Evolutionary conservation across 2,113 vertebrate genomes (phyloP).

Genomic region (Mirounga angustirostris): DNA sequence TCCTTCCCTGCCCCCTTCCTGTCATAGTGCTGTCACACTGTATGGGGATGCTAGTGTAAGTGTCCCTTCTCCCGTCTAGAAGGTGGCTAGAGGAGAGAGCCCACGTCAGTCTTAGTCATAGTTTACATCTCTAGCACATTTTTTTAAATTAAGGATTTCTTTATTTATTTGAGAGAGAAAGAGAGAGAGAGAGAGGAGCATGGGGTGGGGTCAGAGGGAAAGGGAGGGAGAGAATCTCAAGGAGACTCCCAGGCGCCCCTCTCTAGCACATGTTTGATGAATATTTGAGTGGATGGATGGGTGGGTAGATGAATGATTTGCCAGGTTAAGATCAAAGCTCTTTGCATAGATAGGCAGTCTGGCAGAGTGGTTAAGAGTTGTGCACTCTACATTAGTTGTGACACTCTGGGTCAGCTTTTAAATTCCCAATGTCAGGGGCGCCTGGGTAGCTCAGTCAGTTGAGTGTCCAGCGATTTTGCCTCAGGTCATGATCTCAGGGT

Average conservation of each 20-base stretch:
- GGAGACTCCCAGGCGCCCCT: background rate
- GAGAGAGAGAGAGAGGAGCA: too few relatives aligned
- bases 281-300: background rate
- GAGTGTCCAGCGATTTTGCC: background rate
- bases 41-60: background rate
- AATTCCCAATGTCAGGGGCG: background rate
- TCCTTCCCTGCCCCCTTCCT: background rate
- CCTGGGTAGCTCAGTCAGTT: background rate
- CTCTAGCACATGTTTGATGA: background rate
- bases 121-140: background rate
- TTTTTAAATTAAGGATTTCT: background rate
- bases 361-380: background rate
- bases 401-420: background rate
- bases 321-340: background rate
- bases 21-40: background rate
- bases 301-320: background rate
- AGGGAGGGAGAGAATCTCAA: background rate
- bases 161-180: background rate
- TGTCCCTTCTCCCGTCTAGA: background rate
- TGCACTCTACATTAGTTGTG: background rate
- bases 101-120: background rate
- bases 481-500: background rate
- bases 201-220: background rate
- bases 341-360: background rate
- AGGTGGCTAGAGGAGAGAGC: background rate